Base-by-base conservation (phyloP, 1,140 invertebrate species). In the Oryzaephilus surinamensis region DNA sequence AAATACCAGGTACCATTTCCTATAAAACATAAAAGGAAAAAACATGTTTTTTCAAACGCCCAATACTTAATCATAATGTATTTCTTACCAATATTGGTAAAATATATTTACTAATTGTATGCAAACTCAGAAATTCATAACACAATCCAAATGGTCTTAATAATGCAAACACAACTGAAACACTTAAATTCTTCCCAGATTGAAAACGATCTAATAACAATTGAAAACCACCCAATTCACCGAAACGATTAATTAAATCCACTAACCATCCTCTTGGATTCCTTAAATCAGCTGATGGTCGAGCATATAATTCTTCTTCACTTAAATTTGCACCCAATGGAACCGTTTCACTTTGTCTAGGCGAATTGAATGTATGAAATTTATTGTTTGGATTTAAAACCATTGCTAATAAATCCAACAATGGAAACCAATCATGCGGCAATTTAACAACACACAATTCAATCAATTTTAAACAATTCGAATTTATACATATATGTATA, bases 201-300 rank as follows among this genome's bases (percentile, higher is more conserved):
- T 84, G 79, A 72, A 97, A 96, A 57, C 92, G 72, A 56, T 92
- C 84, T 33, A 87, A 66, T 34, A 97, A 62, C 55, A 84, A 82
- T 56, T 88, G 74, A 67, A 97, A 97, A 43, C 94, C 93, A 44
- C 81, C 79, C 28, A 86, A 67, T 54, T 78, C 76, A 12, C 93
- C 93, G 71, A 97, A 97, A 71, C 74, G 74, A 73, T 97, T 97
- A 39, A 97, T 87, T 42, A 97, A 71, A 74, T 97, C 92, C 35
- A 97, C 88, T 20, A 97, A 76, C 92, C 93, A 97, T 29, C 92
- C 92, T 57, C 86, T 72, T 24, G 80, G 79, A 56, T 72, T 79
- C 47, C 82, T 72, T 14, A 76, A 72, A 62, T 89, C 88, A 42
- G 74, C 11, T 31, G 85, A 78, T 42, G 82, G 75, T 55, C 77